A percentile compares a stretch with the other conserved stretches of the same genome.
Evolutionary conservation across 2,888 invertebrate species (phyloP).

Genomic region (Tachystola acroxantha): DNA sequence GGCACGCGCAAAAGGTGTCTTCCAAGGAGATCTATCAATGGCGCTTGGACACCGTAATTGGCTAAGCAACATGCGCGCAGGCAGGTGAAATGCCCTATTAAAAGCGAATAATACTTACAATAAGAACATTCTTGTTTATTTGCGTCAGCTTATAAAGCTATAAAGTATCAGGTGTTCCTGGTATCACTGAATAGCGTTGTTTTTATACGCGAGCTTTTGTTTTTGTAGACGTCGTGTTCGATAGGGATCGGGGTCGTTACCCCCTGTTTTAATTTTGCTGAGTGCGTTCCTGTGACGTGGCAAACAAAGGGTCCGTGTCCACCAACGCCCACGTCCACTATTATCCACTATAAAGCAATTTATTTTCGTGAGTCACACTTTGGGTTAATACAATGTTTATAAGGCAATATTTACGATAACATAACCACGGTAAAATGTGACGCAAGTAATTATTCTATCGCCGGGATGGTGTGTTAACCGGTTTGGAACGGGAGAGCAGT

Average conservation of each 20-base stretch:
- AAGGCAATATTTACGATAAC: constrained; percentile 29
- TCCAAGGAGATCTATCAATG: constrained; percentile 51
- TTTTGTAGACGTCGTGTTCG: constrained; percentile 24
- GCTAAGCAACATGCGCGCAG: constrained; percentile 33
- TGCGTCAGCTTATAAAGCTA: background rate
- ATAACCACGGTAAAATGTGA: constrained; percentile 32
- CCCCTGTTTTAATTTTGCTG: constrained; percentile 64
- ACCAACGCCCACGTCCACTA: constrained; percentile 59
- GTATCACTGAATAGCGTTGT: background rate
- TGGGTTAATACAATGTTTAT: constrained; percentile 43
- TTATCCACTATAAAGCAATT: constrained; percentile 57
- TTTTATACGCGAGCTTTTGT: background rate
- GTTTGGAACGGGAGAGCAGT: constrained; percentile 38
- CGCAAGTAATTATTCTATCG: constrained; percentile 34
- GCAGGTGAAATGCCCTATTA: constrained; percentile 59
- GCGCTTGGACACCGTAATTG: constrained; percentile 49
- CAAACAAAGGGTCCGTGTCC: constrained; percentile 71
- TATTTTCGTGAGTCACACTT: constrained; percentile 61
- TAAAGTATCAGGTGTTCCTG: background rate
- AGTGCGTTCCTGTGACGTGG: constrained; percentile 65
- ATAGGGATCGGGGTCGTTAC: constrained; percentile 41
- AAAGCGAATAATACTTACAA: constrained; percentile 17
- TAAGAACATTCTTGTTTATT: background rate
- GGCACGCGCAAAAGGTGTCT: constrained; percentile 56
- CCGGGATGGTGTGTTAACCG: constrained; percentile 32